Conservation (phyloP, 2,797 vertebrate species). For the Acrocephalus scirpaceus region DNA sequence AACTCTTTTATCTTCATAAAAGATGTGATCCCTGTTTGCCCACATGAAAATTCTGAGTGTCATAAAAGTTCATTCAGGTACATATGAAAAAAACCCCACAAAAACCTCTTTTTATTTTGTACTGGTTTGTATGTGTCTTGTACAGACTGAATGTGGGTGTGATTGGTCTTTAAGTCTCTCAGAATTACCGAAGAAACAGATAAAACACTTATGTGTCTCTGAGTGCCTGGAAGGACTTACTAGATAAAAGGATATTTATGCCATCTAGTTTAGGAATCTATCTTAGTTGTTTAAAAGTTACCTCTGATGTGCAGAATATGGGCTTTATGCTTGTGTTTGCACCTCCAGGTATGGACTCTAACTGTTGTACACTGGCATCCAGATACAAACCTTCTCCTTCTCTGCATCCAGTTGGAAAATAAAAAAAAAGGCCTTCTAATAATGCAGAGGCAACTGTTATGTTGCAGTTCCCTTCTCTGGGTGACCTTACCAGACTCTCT, state of each 20-base stretch:
- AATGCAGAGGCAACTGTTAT: background rate
- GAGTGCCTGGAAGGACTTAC: background rate
- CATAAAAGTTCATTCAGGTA: background rate
- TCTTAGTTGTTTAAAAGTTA: background rate
- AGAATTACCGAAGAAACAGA: background rate
- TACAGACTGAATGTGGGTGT: background rate
- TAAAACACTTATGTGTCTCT: background rate
- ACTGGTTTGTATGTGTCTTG: background rate
- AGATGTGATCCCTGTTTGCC: background rate
- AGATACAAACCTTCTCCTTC: background rate
- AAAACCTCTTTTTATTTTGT: background rate
- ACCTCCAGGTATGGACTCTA: accelerated
- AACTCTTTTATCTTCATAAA: background rate
- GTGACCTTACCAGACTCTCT: background rate
- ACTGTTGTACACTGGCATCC: background rate
- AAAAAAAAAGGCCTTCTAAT: background rate
- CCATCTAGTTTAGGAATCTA: background rate
- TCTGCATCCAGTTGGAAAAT: accelerated
- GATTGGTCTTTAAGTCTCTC: background rate
- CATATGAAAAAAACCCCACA: too few relatives aligned
- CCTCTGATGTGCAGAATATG: background rate
- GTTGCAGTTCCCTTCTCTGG: background rate
- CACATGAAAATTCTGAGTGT: background rate
- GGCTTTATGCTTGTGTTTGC: background rate
- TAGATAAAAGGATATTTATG: background rate